Conservation (phyloP, 2,113 vertebrate genomes). For the Orthochromis malagaraziensis region DNA sequence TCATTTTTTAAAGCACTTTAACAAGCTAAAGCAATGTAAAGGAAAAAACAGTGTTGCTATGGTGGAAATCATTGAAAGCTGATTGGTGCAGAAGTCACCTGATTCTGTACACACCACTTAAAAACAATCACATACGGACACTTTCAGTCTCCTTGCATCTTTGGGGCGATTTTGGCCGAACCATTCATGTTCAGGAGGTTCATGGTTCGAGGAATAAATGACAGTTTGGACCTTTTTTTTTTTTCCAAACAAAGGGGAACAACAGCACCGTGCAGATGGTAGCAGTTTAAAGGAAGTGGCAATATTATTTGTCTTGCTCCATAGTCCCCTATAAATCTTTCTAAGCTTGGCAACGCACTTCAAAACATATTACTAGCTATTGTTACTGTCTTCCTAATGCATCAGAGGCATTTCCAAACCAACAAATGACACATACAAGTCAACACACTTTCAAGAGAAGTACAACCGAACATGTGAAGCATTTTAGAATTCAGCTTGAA, state of each 20-base stretch:
- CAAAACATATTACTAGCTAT: not conserved
- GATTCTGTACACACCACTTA: not conserved
- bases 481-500: not conserved
- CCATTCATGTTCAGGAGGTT: not conserved
- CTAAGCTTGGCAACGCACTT: not conserved
- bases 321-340: not conserved
- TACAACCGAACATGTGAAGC: not conserved
- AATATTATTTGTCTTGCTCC: not conserved
- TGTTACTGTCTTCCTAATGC: not conserved
- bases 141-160: not conserved
- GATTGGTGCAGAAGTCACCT: not conserved
- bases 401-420: not conserved
- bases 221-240: not conserved
- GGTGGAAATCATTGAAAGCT: not conserved
- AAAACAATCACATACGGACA: not conserved
- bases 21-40: not conserved
- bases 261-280: not conserved
- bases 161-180: accelerated
- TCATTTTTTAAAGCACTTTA: not conserved
- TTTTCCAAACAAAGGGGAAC: not conserved
- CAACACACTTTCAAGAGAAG: not conserved
- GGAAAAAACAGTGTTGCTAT: not conserved
- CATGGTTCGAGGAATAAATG: not conserved
- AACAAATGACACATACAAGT: not conserved
- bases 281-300: not conserved